Base-by-base conservation (phyloP, 1,140 invertebrate genomes). In the Amyelois transitella region DNA sequence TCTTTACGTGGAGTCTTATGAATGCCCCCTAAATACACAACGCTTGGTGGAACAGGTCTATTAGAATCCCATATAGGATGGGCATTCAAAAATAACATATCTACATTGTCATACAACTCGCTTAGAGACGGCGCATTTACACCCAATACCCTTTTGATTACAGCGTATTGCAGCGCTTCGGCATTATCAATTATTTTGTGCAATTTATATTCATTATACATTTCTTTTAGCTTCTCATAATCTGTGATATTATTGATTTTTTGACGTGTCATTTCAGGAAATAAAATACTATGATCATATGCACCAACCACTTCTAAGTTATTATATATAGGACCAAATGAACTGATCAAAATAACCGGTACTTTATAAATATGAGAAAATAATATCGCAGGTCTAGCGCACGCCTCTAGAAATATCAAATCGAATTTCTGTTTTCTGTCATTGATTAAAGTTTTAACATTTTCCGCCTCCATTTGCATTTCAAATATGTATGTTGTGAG, bases 1-100 rank as follows among this genome's bases (percentile, higher is more conserved):
- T 72, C 58, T 75, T 82, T 60, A 88, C 57, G 25, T 68, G 72
- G 58, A 57, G 76, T 77, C 24, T 79, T 68, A 71, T 91, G 90
- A 20, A 89, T 68, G 3, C 90, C 89, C 22, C 86, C 87, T 45
- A 91, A 67, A 55, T 86, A 74, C 7, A 91, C 69, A 3, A 90
- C 81, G 51, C 68, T 79, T 6, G 90, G 88, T n/a, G 87, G 78
- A 5, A 86, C 63, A 6, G 91, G 84, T 45, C 86, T 75, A 25
- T 82, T 76, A 24, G 77, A 72, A 43, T 82, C 69, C 63, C 89
- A 80, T 14, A 86, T 66, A 1, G 84, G 81, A 81, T 91, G 82
- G 4, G 70, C 69, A 66, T 89, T 90, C 2, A 89, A 55, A 55
- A 93, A 88, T n/a, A 91, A 32, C 72, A 93, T 70, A 53, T 88